Evolutionary conservation across 2,113 vertebrate species (phyloP), one percentile per base, ranked within the genome.

Genomic region (Andinoacara biseriatus): DNA sequence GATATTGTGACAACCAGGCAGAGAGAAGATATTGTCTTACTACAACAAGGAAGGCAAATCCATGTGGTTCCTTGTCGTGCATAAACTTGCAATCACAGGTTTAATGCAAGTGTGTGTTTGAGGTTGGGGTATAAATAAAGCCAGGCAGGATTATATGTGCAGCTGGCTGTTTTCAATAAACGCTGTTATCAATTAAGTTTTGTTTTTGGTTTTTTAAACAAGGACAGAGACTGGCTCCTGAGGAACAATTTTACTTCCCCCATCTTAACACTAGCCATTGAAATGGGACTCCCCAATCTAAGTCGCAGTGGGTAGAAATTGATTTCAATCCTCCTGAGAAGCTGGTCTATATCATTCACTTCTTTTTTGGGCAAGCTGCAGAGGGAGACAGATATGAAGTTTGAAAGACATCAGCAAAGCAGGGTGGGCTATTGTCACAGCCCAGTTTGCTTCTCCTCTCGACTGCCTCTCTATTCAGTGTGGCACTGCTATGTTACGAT

Each of bases 271-370:
- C 62, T 58, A 49, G 86, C 58, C 38, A 59, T 86, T 89, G 38
- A 89, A 90, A 91, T 83, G 75, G 78, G 78, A 86, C 52, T 87
- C 58, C 69, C 46, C 88, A 84, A 77, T 87, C 83, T 86, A 72
- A 87, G 85, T 89, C 13, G 1, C 60, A 81, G 63, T 38, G 79
- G 85, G 75, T 76, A 76, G 81, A 91, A 90, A 91, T 89, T 89
- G 90, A 93, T 91, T 90, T 89, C 17, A 24, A 86, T 86, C 85
- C 87, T 81, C 87, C 85, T 33, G 85, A 94, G 88, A 87, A 86
- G 56, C 78, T 52, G 74, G 80, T 88, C 78, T 74, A 82, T 89
- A 82, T 84, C 67, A 74, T 76, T 86, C 78, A 81, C 60, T 58
- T 85, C 79, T 86, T 84, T 87, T 74, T 77, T 60, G 52, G 54